These are phyloP conservation scores for Coranthus polyacanthus DNA, from an alignment of 2,797 vertebrate species.

Conservation along the genomic window DNA sequence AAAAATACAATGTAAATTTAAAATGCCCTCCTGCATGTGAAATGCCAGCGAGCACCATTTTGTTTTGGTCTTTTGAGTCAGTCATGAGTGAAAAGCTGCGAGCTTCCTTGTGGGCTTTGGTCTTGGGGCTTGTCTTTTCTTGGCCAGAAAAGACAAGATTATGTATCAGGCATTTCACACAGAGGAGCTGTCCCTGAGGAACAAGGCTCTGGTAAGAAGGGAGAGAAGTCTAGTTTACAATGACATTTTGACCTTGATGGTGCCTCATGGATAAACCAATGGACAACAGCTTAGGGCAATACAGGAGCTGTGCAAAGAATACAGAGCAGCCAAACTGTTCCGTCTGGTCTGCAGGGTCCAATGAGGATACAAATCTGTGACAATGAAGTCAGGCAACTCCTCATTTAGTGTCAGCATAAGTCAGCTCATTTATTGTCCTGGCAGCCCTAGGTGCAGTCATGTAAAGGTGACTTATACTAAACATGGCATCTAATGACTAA, in stretches of 20 bases:
- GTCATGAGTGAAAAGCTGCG: slow-evolving; percentile 67
- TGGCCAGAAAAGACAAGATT: slow-evolving; percentile 58
- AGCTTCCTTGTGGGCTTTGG: slow-evolving; percentile 41
- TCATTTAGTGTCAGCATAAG: slow-evolving; percentile 11
- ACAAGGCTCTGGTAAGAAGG: slow-evolving; percentile 23
- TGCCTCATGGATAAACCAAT: slow-evolving; percentile 59
- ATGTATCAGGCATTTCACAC: slow-evolving; percentile 58
- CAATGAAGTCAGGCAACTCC: slow-evolving; percentile 10
- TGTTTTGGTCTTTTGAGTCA: slow-evolving; percentile 71
- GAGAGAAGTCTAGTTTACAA: slow-evolving; percentile 50
- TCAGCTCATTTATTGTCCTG: background rate
- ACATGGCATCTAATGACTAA: slow-evolving; percentile 51
- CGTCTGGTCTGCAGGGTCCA: slow-evolving; percentile 4
- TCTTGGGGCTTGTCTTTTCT: slow-evolving; percentile 33
- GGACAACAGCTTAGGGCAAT: slow-evolving; percentile 50
- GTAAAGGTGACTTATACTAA: slow-evolving; percentile 39
- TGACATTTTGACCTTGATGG: slow-evolving; percentile 72
- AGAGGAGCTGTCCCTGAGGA: slow-evolving; percentile 49
- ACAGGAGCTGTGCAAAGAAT: slow-evolving; percentile 45
- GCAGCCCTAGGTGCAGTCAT: background rate
- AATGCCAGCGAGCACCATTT: slow-evolving; percentile 68
- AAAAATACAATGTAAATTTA: slow-evolving; percentile 42
- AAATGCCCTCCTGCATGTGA: slow-evolving; percentile 59
- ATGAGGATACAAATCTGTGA: slow-evolving; percentile 27
- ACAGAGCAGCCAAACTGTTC: slow-evolving; percentile 26